Percentiles rank a stretch among this genome's conserved stretches.
Conservation (phyloP, 2,113 vertebrate genomes). For the Phylloscopus whistleri region DNA sequence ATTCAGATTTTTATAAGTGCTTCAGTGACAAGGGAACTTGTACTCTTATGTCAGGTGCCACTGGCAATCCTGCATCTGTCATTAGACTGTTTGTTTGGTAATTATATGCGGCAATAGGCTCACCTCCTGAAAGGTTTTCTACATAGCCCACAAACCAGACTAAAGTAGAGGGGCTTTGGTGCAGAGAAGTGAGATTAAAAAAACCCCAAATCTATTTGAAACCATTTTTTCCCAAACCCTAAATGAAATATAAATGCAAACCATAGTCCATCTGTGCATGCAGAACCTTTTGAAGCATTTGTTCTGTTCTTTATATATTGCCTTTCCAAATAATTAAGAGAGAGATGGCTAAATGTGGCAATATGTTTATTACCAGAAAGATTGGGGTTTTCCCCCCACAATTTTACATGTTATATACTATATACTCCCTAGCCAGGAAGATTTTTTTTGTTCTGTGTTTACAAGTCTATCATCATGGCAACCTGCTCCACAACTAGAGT, state of each 20-base stretch:
- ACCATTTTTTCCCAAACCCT: not conserved
- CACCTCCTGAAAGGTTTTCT: not conserved
- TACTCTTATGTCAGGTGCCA: slow-evolving; percentile 43
- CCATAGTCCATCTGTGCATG: not conserved
- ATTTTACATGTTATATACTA: not conserved
- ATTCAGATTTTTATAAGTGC: slow-evolving; percentile 51
- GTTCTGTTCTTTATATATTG: not conserved
- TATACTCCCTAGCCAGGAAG: not conserved
- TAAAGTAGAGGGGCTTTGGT: not conserved
- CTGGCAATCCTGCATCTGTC: slow-evolving; percentile 7
- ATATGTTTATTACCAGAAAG: not conserved
- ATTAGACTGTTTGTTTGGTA: slow-evolving; percentile 16
- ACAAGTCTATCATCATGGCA: not conserved
- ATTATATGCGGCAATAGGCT: not conserved
- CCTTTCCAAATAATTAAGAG: not conserved
- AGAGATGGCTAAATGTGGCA: not conserved
- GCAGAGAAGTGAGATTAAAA: not conserved
- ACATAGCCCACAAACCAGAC: not conserved
- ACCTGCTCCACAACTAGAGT: not conserved
- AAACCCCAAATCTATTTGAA: not conserved
- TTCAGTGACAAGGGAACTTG: slow-evolving; percentile 38
- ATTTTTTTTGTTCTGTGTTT: not conserved
- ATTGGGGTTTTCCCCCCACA: not conserved
- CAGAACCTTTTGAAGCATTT: not conserved
- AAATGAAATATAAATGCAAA: slow-evolving; percentile 12